Evolutionary conservation across 2,113 vertebrate species (phyloP), one percentile per base, ranked within the genome.

Genomic region (Equus quagga): DNA sequence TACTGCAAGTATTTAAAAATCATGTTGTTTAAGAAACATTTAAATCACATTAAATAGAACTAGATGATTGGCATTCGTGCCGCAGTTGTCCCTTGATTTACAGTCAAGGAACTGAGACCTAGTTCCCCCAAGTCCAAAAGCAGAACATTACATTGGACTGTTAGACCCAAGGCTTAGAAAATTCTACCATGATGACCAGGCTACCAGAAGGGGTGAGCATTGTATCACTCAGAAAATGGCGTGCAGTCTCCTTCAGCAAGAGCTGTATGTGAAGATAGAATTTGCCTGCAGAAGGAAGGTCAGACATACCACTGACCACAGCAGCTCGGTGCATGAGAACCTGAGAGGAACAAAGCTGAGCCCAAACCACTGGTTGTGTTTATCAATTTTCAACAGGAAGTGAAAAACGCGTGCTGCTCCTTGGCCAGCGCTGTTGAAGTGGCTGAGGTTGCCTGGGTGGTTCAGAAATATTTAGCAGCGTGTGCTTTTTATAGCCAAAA

Each of bases 311-410:
- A 15, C 79, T 80, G 70, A 92, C 94, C 83, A 69, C 93, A 90
- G 51, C 28, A 84, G 28, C 84, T 94, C 26, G 14, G 0, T 54
- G 79, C 44, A 6, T 67, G 80, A 95, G 87, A 96, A 72, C 11
- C 12, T 60, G 31, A 89, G n/a, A 12, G 13, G 5, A 88, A 46
- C 51, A 81, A 85, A 92, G 44, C 8, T 60, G 10, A 97, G n/a
- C 19, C 41, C 15, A 95, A 96, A 81, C 69, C 80, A 95, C 72
- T 6, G 28, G 26, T 65, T 4, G 26, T 85, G 62, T 10, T 84
- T 83, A 81, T 49, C 21, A 28, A 0, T 91, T 87, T 85, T 73
- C 33, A 89, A 80, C 90, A 97, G 91, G 91, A 97, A 96, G 54
- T 87, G n/a, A 44, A 84, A 36, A 76, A 60, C 14, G 6, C 67